Evolutionary conservation across 2,888 invertebrate genomes (phyloP), one percentile per base, ranked within the genome.

Genomic region (Lasius platythorax): DNA sequence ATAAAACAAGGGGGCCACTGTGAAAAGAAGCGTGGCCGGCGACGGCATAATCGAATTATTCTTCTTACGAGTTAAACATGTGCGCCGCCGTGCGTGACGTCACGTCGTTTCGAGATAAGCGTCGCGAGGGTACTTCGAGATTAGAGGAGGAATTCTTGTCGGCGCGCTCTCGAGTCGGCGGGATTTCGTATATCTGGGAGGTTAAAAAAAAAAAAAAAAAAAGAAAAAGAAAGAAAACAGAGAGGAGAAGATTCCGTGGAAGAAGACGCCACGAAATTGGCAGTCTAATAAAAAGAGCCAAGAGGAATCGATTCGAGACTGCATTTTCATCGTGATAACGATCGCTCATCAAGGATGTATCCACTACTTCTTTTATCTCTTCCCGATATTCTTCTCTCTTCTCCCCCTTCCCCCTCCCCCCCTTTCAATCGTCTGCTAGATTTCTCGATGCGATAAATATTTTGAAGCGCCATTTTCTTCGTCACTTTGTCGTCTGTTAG

Each of bases 41-140:
- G 85, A 85, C 83, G 67, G 90, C 91, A 93, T 93, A 93, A 93
- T 92, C 91, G 92, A 92, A 92, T 92, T 93, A 93, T 93, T 93
- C 93, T 91, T 91, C 87, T 53, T 84, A 84, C 81, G 87, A 83
- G 61, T 84, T 86, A 92, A 53, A 91, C 93, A 92, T 92, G 90
- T 92, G 93, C 91, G 90, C 83, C 70, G 89, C 85, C 61, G 82
- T 91, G 91, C 56, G 82, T 92, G 91, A 92, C 91, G 91, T 92
- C 92, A 92, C 74, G 84, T 40, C 68, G 76, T 46, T 58, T 53
- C 84, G 86, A 88, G 90, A 90, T 90, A 90, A 90, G 88, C 87
- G 85, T 67, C 84, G 85, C 79, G 84, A 89, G 86, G 85, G 74
- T 76, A 67, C 63, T 84, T 75, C 72, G 82, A 88, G 89, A 86